phyloP scores from a whole-genome alignment of 1,140 invertebrate genomes.

The Penaeus indicus region DNA sequence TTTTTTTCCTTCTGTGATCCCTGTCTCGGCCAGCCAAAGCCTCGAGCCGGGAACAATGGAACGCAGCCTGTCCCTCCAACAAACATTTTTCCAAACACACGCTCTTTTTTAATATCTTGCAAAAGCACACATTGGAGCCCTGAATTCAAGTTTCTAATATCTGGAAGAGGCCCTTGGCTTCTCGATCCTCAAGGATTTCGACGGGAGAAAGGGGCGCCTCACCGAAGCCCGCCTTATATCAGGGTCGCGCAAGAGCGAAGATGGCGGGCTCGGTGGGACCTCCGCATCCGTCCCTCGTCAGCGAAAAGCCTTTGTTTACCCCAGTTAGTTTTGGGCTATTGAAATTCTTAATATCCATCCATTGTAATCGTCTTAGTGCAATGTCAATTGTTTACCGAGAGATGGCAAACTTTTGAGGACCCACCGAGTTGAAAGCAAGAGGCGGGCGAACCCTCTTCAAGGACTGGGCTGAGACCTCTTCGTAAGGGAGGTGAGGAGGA shows the following conservation, averaged over 20 bases:
- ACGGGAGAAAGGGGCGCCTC: neutral
- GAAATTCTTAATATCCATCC: constrained; percentile 60
- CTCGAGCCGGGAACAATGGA: constrained; percentile 6
- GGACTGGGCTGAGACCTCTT: constrained; percentile 18
- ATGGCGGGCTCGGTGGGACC: neutral
- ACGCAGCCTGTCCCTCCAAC: constrained; percentile 50
- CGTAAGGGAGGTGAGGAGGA: constrained; percentile 13
- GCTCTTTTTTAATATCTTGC: constrained; percentile 63
- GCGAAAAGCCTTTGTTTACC: constrained; percentile 25
- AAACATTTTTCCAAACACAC: constrained; percentile 62
- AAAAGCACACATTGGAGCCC: constrained; percentile 60
- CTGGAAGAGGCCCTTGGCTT: constrained; percentile 40
- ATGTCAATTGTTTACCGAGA: constrained; percentile 54
- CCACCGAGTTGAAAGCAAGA: constrained; percentile 48
- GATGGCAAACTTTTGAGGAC: constrained; percentile 54
- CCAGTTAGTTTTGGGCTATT: constrained; percentile 57
- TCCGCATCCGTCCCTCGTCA: constrained; percentile 7
- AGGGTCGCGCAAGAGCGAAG: neutral
- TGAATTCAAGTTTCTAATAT: constrained; percentile 59
- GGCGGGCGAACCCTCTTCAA: neutral
- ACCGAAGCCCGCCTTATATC: neutral
- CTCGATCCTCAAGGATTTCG: neutral
- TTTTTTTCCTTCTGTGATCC: neutral
- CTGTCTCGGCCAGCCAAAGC: neutral
- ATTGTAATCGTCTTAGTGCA: constrained; percentile 59